Conservation (phyloP, 2,113 vertebrate species). For the Glaucomys volans region DNA sequence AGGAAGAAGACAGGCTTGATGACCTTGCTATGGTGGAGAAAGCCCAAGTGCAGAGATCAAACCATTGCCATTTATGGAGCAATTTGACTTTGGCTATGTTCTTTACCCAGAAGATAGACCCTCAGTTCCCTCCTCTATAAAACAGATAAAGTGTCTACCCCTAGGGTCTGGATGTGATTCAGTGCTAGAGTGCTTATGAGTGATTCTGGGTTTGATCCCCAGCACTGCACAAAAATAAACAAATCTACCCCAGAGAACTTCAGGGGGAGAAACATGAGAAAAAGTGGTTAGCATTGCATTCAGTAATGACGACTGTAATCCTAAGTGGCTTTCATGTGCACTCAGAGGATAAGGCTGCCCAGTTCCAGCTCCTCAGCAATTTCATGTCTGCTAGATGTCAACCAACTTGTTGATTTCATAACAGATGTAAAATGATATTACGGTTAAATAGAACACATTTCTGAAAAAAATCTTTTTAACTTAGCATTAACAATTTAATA, state of each 20-base stretch:
- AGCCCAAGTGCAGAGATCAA: background rate
- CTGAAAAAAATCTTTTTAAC: background rate
- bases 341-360: background rate
- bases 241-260: background rate
- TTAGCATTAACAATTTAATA: too few species aligned
- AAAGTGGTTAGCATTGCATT: background rate
- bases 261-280: background rate
- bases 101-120: background rate
- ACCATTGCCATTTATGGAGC: background rate
- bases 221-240: background rate
- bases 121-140: background rate
- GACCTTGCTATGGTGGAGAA: background rate
- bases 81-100: background rate
- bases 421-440: background rate
- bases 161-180: fast-evolving
- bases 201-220: background rate
- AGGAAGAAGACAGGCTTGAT: background rate
- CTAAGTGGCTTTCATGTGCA: background rate
- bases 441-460: background rate
- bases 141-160: background rate
- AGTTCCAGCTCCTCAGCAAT: too few species aligned
- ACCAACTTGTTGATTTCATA: background rate
- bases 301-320: background rate
- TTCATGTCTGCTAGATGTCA: background rate
- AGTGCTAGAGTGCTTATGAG: background rate